Percentiles rank a stretch among this genome's conserved stretches.
These are phyloP conservation scores for Caenorhabditis angaria DNA, from an alignment of 2,888 invertebrate genomes.

Conservation along the genomic window DNA sequence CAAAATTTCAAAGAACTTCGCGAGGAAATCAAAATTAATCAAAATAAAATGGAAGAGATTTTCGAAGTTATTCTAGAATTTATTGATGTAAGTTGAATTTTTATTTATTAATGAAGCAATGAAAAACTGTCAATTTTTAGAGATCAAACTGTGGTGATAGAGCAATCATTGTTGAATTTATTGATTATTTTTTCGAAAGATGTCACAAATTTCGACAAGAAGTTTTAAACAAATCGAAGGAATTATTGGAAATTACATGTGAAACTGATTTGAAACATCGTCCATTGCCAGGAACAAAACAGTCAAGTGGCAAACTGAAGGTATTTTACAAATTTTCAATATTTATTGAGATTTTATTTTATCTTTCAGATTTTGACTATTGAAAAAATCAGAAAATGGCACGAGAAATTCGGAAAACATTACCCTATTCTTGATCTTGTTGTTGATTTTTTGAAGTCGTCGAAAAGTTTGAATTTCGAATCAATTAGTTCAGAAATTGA, in stretches of 20 bases:
- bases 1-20: conserved; percentile 9
- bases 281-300: conserved; percentile 59
- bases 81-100: conserved; percentile 17
- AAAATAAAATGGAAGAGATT: conserved; percentile 1
- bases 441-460: conserved; percentile 41
- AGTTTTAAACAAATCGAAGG: conserved; percentile 54
- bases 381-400: conserved; percentile 53
- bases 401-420: conserved; percentile 50
- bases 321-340: conserved; percentile 13
- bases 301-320: conserved; percentile 54
- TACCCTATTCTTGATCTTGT: conserved; percentile 53
- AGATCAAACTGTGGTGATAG: conserved; percentile 41
- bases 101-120: neutral
- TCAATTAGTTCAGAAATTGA: conserved; percentile 22
- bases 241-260: conserved; percentile 16
- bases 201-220: conserved; percentile 52
- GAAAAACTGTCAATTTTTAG: conserved; percentile 15
- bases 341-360: neutral
- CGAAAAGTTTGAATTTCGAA: conserved; percentile 57
- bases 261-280: conserved; percentile 38
- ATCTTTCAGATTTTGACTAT: conserved; percentile 23
- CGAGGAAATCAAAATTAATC: conserved; percentile 15
- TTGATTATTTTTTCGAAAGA: conserved; percentile 62
- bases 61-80: conserved; percentile 18
- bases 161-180: conserved; percentile 47